phyloP scores from a whole-genome alignment of 2,113 vertebrate genomes.

The Lethenteron reissneri region DNA sequence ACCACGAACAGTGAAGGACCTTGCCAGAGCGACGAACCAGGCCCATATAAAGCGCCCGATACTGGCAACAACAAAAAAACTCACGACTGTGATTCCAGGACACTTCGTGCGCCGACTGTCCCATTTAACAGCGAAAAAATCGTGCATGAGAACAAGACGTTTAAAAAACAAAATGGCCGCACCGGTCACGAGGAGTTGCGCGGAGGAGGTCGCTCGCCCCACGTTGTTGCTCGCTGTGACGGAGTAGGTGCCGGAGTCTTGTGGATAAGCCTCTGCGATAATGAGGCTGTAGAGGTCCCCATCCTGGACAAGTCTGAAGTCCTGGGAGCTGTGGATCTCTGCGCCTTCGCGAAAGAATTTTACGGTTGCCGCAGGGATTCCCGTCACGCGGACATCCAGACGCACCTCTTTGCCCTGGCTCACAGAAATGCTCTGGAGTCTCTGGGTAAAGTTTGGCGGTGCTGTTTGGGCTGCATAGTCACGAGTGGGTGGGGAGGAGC shows the following conservation, averaged over 20 bases:
- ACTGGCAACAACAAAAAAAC: no score
- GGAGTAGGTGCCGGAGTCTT: slow-evolving; percentile 90
- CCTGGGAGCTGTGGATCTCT: slow-evolving; percentile 88
- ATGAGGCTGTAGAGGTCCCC: slow-evolving; percentile 79
- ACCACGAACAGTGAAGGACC: no score
- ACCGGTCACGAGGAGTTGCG: slow-evolving; percentile 83
- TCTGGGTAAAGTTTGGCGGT: slow-evolving; percentile 70
- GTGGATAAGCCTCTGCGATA: slow-evolving; percentile 72
- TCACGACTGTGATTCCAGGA: no score
- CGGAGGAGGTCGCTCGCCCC: slow-evolving; percentile 83
- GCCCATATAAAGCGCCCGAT: no score
- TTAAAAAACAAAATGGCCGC: not conserved
- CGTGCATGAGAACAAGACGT: no score
- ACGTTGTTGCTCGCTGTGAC: slow-evolving; percentile 77
- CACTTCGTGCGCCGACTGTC: no score
- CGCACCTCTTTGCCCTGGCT: slow-evolving; percentile 80
- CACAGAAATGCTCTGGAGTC: slow-evolving; percentile 72
- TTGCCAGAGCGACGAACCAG: no score
- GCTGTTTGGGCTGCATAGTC: slow-evolving; percentile 48
- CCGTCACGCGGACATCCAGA: slow-evolving; percentile 67
- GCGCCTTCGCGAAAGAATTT: slow-evolving; percentile 95
- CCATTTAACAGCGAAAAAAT: no score
- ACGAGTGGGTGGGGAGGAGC: not conserved
- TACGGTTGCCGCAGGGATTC: slow-evolving; percentile 87
- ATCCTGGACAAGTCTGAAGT: slow-evolving; percentile 81